Evolutionary conservation across 2,113 vertebrate genomes (phyloP).

Genomic region (Dipodomys stephensi): DNA sequence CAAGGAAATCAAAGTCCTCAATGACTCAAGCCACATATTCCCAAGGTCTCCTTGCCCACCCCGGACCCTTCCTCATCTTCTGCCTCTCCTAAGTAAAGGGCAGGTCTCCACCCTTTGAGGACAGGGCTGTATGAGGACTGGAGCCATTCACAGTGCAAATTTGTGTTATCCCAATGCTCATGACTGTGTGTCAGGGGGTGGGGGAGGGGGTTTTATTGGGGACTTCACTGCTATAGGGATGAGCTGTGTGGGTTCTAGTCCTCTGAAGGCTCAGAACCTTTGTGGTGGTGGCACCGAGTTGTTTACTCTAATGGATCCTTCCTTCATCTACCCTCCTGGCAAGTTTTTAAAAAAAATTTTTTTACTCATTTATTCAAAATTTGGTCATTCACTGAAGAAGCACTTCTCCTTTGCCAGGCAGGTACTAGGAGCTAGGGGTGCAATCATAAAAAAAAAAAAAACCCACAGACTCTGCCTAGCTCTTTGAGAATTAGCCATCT

Average conservation of each 20-base stretch:
- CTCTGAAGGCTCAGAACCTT: neutral
- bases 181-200: neutral
- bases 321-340: neutral
- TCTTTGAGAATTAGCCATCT: neutral
- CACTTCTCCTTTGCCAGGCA: neutral
- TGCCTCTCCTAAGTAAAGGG: neutral
- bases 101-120: neutral
- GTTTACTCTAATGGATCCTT: neutral
- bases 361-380: slow-evolving; percentile 20
- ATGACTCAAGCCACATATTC: neutral
- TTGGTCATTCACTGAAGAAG: neutral
- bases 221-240: no score
- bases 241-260: neutral
- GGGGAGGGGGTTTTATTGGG: no score
- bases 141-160: neutral
- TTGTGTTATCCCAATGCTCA: neutral
- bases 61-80: neutral
- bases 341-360: neutral
- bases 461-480: neutral
- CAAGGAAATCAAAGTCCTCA: neutral
- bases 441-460: slow-evolving; percentile 38
- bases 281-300: neutral
- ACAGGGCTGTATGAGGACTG: neutral
- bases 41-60: neutral
- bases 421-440: neutral